phyloP scores from a whole-genome alignment of 2,888 invertebrate genomes.

The Syrista parreyssii region DNA sequence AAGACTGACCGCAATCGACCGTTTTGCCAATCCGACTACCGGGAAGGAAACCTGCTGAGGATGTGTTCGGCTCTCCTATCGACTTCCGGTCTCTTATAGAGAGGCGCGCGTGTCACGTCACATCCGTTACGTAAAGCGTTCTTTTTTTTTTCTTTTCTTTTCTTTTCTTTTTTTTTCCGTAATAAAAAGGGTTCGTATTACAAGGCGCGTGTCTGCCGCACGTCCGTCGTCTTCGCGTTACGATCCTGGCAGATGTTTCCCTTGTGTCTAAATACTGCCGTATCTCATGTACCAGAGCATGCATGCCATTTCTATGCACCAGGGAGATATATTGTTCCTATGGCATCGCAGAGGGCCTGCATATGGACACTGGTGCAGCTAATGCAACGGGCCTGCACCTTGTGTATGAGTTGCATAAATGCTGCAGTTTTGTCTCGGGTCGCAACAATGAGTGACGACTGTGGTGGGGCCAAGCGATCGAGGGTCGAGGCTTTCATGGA shows the following conservation, averaged over 20 bases:
- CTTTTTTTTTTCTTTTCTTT: slow-evolving; percentile 14
- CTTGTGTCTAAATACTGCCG: neutral
- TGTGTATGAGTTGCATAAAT: slow-evolving; percentile 19
- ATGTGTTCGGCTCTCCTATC: slow-evolving; percentile 26
- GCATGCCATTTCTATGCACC: neutral
- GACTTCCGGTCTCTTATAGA: slow-evolving; percentile 44
- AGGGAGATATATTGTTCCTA: neutral
- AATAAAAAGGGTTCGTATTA: slow-evolving; percentile 50
- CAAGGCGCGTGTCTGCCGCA: slow-evolving; percentile 42
- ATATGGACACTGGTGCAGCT: neutral
- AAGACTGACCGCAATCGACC: neutral
- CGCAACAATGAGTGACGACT: neutral
- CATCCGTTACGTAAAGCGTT: slow-evolving; percentile 55
- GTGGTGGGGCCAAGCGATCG: neutral
- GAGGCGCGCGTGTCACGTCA: slow-evolving; percentile 32
- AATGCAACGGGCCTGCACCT: neutral
- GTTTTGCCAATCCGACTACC: neutral
- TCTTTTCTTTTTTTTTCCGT: slow-evolving; percentile 19
- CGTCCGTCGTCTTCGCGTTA: slow-evolving; percentile 31
- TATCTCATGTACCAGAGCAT: neutral
- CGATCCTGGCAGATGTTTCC: slow-evolving; percentile 35
- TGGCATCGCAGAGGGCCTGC: neutral
- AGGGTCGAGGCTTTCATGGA: neutral
- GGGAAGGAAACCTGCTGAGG: neutral
- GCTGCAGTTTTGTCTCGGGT: neutral